A percentile compares a stretch with the other conserved stretches of the same genome.
phyloP scores from a whole-genome alignment of 2,113 vertebrate species.

The Microcebus murinus region DNA sequence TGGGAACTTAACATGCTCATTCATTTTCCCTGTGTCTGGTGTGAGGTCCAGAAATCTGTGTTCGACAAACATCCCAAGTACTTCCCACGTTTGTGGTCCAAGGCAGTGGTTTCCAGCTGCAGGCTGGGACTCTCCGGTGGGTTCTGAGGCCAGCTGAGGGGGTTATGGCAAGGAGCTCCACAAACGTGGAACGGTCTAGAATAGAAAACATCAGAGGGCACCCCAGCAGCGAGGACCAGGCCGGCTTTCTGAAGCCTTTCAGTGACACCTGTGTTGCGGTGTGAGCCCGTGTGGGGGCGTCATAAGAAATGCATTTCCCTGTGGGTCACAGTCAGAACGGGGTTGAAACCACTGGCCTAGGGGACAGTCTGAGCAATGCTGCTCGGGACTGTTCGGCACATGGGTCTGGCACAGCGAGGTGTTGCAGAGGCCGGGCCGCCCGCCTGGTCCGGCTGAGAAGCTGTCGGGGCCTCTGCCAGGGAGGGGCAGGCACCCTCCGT shows the following conservation, averaged over 20 bases:
- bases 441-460: background rate
- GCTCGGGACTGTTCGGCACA: background rate
- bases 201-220: background rate
- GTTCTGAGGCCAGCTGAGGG: background rate
- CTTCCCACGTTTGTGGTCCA: too few species aligned
- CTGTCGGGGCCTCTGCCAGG: background rate
- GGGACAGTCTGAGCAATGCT: background rate
- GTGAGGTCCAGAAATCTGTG: background rate
- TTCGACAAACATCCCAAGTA: background rate
- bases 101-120: background rate
- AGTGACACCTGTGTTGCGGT: fast-evolving
- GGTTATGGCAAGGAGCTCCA: background rate
- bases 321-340: background rate
- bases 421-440: background rate
- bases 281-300: fast-evolving
- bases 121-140: background rate
- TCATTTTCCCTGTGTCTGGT: background rate
- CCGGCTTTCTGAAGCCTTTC: background rate
- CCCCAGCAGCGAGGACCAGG: too few species aligned
- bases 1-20: background rate
- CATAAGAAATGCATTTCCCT: background rate
- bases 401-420: background rate
- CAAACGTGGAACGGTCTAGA: background rate
- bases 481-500: too few species aligned
- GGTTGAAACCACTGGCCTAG: background rate